A percentile compares a stretch with the other conserved stretches of the same genome.
These are phyloP conservation scores for Nemurella pictetii DNA, from an alignment of 2,888 invertebrate species.

Conservation along the genomic window DNA sequence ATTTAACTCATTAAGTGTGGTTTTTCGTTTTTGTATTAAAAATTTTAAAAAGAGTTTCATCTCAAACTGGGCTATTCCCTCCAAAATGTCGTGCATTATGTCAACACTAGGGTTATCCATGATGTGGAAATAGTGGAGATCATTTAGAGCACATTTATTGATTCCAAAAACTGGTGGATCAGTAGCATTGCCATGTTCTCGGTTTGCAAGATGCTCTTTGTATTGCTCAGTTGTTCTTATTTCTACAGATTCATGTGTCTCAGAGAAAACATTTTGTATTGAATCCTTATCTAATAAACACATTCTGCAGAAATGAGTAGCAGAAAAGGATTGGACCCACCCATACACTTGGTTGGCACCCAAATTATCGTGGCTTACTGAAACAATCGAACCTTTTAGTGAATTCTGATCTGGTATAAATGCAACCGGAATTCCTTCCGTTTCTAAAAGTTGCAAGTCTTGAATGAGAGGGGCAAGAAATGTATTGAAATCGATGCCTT, in stretches of 20 bases:
- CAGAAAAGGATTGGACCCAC: slow-evolving; percentile 44
- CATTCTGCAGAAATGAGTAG: slow-evolving; percentile 43
- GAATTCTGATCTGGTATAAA: background rate
- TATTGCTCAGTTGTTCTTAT: no score
- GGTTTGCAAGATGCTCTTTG: no score
- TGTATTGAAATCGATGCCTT: slow-evolving; percentile 21
- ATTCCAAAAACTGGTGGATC: slow-evolving; percentile 42
- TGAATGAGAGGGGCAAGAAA: slow-evolving; percentile 32
- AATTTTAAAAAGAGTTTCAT: slow-evolving; percentile 31
- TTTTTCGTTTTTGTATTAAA: no score
- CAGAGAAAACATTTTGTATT: no score
- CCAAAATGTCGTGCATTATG: slow-evolving; percentile 45
- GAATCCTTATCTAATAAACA: slow-evolving; percentile 33
- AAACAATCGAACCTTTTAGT: slow-evolving; percentile 34
- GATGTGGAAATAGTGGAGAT: slow-evolving; percentile 41
- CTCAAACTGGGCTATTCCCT: slow-evolving; percentile 44
- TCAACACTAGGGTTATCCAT: slow-evolving; percentile 42
- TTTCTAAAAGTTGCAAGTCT: slow-evolving; percentile 36
- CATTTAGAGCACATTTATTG: slow-evolving; percentile 35
- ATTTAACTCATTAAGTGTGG: no score
- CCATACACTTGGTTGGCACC: slow-evolving; percentile 42
- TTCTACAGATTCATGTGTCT: no score
- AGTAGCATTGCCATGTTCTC: no score
- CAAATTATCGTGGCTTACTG: slow-evolving; percentile 41
- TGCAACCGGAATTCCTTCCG: slow-evolving; percentile 27